Evolutionary conservation across 2,113 vertebrate genomes (phyloP).

Genomic region (Myxocyprinus asiaticus): DNA sequence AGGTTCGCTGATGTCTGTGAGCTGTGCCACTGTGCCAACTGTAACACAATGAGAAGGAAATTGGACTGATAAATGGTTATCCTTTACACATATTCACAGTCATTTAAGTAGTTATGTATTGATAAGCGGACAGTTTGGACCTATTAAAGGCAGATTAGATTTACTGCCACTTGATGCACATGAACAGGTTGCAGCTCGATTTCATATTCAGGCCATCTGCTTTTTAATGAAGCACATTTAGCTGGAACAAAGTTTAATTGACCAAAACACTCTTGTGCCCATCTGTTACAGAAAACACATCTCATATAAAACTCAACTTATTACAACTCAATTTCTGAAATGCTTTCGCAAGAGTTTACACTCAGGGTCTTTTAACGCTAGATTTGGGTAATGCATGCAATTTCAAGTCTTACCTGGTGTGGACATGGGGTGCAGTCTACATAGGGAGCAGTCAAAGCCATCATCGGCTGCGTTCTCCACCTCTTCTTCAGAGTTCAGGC

Average conservation of each 20-base stretch:
- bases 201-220: conserved; percentile 39
- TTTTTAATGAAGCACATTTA: conserved; percentile 30
- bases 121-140: too few relatives aligned
- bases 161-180: conserved; percentile 12
- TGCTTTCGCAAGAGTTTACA: too few relatives aligned
- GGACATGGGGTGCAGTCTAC: conserved; percentile 77
- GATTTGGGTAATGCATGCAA: too few relatives aligned
- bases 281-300: too few relatives aligned
- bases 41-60: conserved; percentile 4
- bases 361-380: too few relatives aligned
- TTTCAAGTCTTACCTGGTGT: conserved; percentile 75
- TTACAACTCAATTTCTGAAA: too few relatives aligned
- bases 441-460: conserved; percentile 94
- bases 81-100: too few relatives aligned
- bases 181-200: conserved; percentile 39
- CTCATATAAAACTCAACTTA: too few relatives aligned
- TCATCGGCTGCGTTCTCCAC: conserved; percentile 89
- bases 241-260: background rate
- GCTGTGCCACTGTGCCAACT: conserved; percentile 66
- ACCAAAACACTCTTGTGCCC: too few relatives aligned
- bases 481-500: conserved; percentile 86
- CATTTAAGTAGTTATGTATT: background rate
- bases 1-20: conserved; percentile 79
- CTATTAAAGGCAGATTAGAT: background rate
- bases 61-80: too few relatives aligned